Conservation (phyloP, 1,140 invertebrate genomes). For the Helicoverpa armigera region DNA sequence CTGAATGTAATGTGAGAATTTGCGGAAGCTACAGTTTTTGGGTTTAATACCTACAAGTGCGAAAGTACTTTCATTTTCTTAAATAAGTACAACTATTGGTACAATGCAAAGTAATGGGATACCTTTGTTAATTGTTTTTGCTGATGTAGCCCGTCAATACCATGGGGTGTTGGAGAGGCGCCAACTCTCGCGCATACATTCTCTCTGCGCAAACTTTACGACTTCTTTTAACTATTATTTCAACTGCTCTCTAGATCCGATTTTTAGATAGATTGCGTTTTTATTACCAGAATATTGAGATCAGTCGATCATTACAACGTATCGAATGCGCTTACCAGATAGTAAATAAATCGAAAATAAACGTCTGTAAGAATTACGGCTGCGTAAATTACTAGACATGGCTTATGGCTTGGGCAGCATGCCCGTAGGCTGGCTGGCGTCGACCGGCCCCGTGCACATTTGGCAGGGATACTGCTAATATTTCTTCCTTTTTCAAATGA, state of each 20-base stretch:
- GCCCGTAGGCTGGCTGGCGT: slow-evolving; percentile 58
- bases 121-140: slow-evolving; percentile 59
- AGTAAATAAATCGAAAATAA: slow-evolving; percentile 49
- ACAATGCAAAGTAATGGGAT: slow-evolving; percentile 26
- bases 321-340: slow-evolving; percentile 43
- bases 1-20: not conserved
- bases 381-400: slow-evolving; percentile 42
- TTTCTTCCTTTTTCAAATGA: slow-evolving; percentile 59
- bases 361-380: slow-evolving; percentile 48
- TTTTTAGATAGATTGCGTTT: slow-evolving; percentile 65
- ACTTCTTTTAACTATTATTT: slow-evolving; percentile 69
- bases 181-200: slow-evolving; percentile 68
- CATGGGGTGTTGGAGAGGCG: slow-evolving; percentile 62
- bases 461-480: slow-evolving; percentile 67
- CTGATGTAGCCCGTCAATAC: slow-evolving; percentile 52
- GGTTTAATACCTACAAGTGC: not conserved
- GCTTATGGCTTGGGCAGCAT: slow-evolving; percentile 60
- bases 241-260: slow-evolving; percentile 63
- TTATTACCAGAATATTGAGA: slow-evolving; percentile 64
- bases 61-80: not conserved
- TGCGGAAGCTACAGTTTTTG: not conserved
- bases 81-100: not conserved
- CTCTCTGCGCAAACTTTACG: slow-evolving; percentile 66
- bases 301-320: slow-evolving; percentile 48
- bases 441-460: slow-evolving; percentile 50